Evolutionary conservation across 2,113 vertebrate genomes (phyloP).

Genomic region (Rattus rattus): DNA sequence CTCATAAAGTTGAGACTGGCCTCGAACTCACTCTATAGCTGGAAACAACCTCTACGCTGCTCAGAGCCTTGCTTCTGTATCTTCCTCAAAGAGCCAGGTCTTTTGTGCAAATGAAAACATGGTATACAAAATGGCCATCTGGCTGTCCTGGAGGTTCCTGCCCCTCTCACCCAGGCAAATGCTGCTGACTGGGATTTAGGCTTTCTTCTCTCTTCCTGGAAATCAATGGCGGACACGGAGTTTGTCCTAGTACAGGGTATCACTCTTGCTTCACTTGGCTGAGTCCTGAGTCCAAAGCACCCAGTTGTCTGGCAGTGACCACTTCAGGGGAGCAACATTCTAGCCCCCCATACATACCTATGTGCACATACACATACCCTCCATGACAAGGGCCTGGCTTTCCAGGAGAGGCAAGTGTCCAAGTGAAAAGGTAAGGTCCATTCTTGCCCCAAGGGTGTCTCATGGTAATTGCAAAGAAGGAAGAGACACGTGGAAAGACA

Average conservation of each 20-base stretch:
- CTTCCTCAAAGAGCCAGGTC: neutral
- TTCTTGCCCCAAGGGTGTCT: neutral
- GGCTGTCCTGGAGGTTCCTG: neutral
- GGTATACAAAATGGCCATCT: fast-evolving
- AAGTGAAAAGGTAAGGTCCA: neutral
- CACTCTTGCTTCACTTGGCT: constrained; percentile 21
- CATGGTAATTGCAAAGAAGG: fast-evolving
- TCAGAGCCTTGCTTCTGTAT: neutral
- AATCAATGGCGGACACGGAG: neutral
- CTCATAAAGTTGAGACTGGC: neutral
- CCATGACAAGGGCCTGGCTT: neutral
- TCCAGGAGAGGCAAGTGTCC: neutral
- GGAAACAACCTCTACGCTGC: neutral
- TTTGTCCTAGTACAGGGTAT: neutral
- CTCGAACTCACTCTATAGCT: neutral
- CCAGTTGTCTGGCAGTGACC: neutral
- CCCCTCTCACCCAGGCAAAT: neutral
- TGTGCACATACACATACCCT: fast-evolving
- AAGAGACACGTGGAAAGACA: neutral
- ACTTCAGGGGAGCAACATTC: neutral
- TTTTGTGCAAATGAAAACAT: neutral
- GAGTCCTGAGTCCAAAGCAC: neutral
- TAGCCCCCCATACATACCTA: fast-evolving
- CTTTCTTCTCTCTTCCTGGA: neutral
- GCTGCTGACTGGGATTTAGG: fast-evolving